phyloP scores from a whole-genome alignment of 2,113 vertebrate genomes.

The Tauraco erythrolophus region DNA sequence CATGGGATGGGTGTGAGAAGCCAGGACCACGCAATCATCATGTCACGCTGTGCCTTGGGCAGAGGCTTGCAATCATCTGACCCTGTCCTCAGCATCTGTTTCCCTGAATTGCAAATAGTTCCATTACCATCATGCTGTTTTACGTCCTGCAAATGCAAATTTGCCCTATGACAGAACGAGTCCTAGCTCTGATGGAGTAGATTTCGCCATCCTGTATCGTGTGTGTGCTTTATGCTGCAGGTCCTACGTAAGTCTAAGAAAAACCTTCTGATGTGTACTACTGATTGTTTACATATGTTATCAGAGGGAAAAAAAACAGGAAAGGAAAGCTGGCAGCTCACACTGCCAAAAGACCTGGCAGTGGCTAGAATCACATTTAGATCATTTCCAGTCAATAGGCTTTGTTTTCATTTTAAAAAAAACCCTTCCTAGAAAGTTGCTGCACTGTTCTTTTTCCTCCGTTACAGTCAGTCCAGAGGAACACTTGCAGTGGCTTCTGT shows the following conservation, averaged over 20 bases:
- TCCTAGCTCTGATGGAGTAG: not conserved
- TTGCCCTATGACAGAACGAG: not conserved
- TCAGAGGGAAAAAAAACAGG: conserved; percentile 26
- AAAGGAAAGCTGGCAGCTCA: conserved; percentile 51
- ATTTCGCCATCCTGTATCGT: not conserved
- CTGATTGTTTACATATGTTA: conserved; percentile 52
- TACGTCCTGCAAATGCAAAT: not conserved
- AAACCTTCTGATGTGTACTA: conserved; percentile 43
- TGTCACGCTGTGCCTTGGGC: conserved; percentile 43
- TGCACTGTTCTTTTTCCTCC: conserved; percentile 22
- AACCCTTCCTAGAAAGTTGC: conserved; percentile 34
- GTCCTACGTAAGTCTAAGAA: conserved; percentile 10
- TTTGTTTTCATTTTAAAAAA: conserved; percentile 12
- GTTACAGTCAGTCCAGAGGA: not conserved
- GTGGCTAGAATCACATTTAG: not conserved
- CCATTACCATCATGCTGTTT: conserved; percentile 4
- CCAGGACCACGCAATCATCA: not conserved
- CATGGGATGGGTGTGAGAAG: not conserved
- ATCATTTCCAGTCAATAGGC: conserved; percentile 53
- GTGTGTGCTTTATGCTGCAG: not conserved
- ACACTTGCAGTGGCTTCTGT: not conserved
- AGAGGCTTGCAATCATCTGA: conserved; percentile 36
- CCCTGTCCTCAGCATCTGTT: conserved; percentile 44
- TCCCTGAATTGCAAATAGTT: conserved; percentile 31
- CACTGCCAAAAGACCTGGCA: conserved; percentile 38